Conservation (phyloP, 2,797 vertebrate species). For the Rhinoraja longicauda region DNA sequence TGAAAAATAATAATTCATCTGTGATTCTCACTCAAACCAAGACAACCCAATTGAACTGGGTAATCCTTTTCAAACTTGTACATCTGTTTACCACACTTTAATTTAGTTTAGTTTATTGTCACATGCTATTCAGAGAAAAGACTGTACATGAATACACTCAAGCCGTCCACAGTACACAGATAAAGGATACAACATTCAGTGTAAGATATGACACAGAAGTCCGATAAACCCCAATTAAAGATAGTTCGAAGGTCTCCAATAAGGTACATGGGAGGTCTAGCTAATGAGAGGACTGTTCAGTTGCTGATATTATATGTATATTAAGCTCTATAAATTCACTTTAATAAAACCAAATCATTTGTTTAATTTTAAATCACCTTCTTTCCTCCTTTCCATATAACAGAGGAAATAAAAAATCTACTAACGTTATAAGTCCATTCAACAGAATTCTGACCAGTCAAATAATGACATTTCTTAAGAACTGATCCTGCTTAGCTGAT, state of each 20-base stretch:
- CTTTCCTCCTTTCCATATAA: not conserved
- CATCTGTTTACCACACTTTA: not conserved
- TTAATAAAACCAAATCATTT: not conserved
- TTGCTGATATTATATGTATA: not conserved
- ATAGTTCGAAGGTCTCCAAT: too few species aligned
- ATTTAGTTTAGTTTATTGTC: not conserved
- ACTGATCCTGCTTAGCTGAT: not conserved
- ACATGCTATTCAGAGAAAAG: too few species aligned
- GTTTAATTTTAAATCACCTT: not conserved
- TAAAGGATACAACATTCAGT: too few species aligned
- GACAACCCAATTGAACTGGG: not conserved
- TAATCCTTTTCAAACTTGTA: not conserved
- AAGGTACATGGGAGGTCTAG: too few species aligned
- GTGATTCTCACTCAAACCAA: not conserved
- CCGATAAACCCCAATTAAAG: too few species aligned
- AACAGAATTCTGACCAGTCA: not conserved
- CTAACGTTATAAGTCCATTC: not conserved
- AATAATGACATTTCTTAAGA: not conserved
- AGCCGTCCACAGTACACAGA: too few species aligned
- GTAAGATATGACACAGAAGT: too few species aligned
- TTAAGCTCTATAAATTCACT: not conserved
- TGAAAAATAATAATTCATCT: constrained; percentile 47
- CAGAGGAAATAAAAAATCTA: not conserved
- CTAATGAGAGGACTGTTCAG: too few species aligned
- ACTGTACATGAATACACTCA: too few species aligned